A percentile compares a stretch with the other conserved stretches of the same genome.
Conservation (phyloP, 2,888 invertebrate genomes). For the Chromoteleia sp. region DNA sequence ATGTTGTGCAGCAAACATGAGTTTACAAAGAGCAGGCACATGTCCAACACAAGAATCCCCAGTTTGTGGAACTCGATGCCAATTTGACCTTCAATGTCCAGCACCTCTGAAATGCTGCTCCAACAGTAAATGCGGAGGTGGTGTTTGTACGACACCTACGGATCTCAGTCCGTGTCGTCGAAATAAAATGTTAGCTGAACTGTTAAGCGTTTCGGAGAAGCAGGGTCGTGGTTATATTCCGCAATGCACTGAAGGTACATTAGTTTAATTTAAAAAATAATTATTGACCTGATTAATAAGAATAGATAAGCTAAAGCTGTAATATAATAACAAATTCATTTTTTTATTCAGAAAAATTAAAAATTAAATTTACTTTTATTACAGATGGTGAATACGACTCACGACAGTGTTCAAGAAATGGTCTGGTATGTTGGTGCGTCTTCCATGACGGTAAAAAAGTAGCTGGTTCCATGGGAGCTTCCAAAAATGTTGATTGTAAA, state of each 20-base stretch:
- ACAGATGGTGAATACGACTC: conserved; percentile 90
- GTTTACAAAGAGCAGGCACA: conserved; percentile 91
- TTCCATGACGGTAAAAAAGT: conserved; percentile 91
- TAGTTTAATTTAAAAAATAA: neutral
- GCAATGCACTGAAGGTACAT: conserved; percentile 88
- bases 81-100: conserved; percentile 92
- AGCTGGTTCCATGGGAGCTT: conserved; percentile 92
- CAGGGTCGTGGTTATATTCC: conserved; percentile 94
- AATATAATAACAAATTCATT: neutral
- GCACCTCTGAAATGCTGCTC: conserved; percentile 93
- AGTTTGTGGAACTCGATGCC: conserved; percentile 89
- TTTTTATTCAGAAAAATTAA: conserved; percentile 2
- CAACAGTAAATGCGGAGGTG: conserved; percentile 89
- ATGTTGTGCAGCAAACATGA: conserved; percentile 92
- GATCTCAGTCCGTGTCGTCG: conserved; percentile 90
- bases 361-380: conserved; percentile 13
- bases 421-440: conserved; percentile 95
- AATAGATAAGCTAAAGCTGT: too few relatives aligned
- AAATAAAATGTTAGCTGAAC: conserved; percentile 91
- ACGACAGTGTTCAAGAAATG: conserved; percentile 93
- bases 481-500: conserved; percentile 89
- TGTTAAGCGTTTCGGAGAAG: conserved; percentile 91
- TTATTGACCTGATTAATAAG: too few relatives aligned
- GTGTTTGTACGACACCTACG: conserved; percentile 90
- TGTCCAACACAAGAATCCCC: conserved; percentile 87